Conservation (phyloP, 2,888 invertebrate species). For the Drosophila borborema region DNA sequence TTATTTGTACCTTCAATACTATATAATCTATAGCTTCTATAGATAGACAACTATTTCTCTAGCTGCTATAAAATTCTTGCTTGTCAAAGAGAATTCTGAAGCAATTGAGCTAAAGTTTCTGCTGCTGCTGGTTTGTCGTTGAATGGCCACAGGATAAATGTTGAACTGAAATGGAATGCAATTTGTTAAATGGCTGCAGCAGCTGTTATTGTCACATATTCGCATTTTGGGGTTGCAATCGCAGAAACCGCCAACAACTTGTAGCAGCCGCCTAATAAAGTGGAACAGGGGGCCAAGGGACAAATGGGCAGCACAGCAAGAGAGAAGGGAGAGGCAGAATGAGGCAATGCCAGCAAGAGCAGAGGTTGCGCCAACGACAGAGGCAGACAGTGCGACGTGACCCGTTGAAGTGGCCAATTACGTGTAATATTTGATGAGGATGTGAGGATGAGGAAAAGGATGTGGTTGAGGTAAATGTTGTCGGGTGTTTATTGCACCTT, state of each 20-base stretch:
- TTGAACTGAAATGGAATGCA: constrained; percentile 36
- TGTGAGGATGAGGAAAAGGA: constrained; percentile 5
- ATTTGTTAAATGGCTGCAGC: constrained; percentile 47
- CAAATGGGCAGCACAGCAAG: not conserved
- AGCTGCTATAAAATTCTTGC: not conserved
- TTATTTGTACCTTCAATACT: not conserved
- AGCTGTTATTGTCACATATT: constrained; percentile 38
- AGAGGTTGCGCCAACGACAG: not conserved
- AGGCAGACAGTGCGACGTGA: constrained; percentile 31
- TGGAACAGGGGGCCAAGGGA: constrained; percentile 12
- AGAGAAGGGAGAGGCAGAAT: too few relatives aligned
- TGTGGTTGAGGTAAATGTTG: constrained; percentile 26
- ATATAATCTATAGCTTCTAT: not conserved
- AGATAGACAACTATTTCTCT: not conserved
- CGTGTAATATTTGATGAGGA: constrained; percentile 31
- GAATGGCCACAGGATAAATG: constrained; percentile 6
- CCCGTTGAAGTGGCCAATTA: constrained; percentile 34
- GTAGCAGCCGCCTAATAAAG: constrained; percentile 50
- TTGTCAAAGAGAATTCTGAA: not conserved
- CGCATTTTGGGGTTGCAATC: constrained; percentile 20
- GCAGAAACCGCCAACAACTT: constrained; percentile 32
- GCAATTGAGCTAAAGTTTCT: not conserved
- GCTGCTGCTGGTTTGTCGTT: constrained; percentile 13
- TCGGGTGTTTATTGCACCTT: constrained; percentile 50
- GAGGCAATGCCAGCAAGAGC: not conserved